These are phyloP conservation scores for Diachasmimorpha longicaudata DNA, from an alignment of 1,140 invertebrate species.

Conservation along the genomic window DNA sequence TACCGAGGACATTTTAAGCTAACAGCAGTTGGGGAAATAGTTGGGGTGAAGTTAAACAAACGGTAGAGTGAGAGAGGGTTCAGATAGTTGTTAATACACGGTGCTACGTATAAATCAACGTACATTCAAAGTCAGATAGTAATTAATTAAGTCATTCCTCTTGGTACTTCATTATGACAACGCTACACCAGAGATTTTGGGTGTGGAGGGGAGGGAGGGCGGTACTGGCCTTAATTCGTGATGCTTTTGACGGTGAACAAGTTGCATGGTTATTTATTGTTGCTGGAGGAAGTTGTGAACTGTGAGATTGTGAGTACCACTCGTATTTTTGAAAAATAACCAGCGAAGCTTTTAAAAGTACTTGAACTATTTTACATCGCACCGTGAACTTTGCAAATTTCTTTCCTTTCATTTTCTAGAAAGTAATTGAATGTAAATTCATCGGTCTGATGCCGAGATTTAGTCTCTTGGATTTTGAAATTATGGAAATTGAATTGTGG, in stretches of 20 bases:
- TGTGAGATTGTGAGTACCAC: slow-evolving; percentile 36
- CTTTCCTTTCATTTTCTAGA: not conserved
- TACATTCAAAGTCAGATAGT: slow-evolving; percentile 15
- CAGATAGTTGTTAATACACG: too few relatives aligned
- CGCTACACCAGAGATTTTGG: slow-evolving; percentile 5
- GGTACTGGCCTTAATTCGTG: not conserved
- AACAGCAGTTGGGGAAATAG: not conserved
- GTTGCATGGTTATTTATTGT: slow-evolving; percentile 43
- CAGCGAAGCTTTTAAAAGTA: not conserved
- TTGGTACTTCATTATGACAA: slow-evolving; percentile 11
- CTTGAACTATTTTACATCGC: not conserved
- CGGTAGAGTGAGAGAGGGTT: not conserved
- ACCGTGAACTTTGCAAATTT: slow-evolving; percentile 27
- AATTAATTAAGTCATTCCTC: slow-evolving; percentile 12
- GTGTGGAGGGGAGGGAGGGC: not conserved
- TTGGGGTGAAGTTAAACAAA: not conserved
- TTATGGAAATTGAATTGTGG: too few relatives aligned
- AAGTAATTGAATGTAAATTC: not conserved
- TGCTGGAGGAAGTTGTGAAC: slow-evolving; percentile 46
- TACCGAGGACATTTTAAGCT: not conserved
- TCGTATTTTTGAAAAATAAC: slow-evolving; percentile 2
- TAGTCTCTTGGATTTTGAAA: too few relatives aligned
- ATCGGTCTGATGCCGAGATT: too few relatives aligned
- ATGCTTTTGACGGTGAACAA: slow-evolving; percentile 25
- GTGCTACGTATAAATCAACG: not conserved